phyloP scores from a whole-genome alignment of 2,888 invertebrate species.

The Merodon equestris region DNA sequence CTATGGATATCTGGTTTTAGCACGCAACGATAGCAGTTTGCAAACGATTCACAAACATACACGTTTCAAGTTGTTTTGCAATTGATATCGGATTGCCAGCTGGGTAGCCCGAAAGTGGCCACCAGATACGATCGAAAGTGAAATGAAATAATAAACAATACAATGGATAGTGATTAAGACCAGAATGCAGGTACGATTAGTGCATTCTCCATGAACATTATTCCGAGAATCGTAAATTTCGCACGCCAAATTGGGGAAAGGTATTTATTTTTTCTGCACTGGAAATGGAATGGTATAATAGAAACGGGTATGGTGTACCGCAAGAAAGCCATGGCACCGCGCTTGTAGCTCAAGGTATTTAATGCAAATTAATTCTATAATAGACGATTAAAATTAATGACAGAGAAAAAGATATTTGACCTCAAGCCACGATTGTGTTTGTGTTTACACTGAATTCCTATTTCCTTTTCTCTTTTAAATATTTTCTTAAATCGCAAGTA shows the following conservation, averaged over 20 bases:
- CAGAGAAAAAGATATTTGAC: constrained; percentile 49
- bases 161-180: no score
- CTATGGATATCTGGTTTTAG: constrained; percentile 1
- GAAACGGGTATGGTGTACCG: no score
- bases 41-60: constrained; percentile 33
- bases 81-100: constrained; percentile 22
- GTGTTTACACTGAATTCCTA: constrained; percentile 20
- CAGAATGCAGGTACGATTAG: no score
- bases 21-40: constrained; percentile 29
- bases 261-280: no score
- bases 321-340: neutral
- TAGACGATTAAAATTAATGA: neutral
- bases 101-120: neutral
- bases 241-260: no score
- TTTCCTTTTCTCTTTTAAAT: constrained; percentile 20
- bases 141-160: constrained; percentile 7
- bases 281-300: constrained; percentile 8
- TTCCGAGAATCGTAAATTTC: no score
- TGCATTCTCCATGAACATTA: no score
- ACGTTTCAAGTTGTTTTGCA: constrained; percentile 27
- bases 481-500: neutral
- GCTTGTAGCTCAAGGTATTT: constrained; percentile 25
- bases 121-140: constrained; percentile 17
- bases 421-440: constrained; percentile 33
- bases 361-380: constrained; percentile 46